A percentile compares a stretch with the other conserved stretches of the same genome.
Evolutionary conservation across 2,888 invertebrate species (phyloP).

Genomic region (Diarsia rubi): DNA sequence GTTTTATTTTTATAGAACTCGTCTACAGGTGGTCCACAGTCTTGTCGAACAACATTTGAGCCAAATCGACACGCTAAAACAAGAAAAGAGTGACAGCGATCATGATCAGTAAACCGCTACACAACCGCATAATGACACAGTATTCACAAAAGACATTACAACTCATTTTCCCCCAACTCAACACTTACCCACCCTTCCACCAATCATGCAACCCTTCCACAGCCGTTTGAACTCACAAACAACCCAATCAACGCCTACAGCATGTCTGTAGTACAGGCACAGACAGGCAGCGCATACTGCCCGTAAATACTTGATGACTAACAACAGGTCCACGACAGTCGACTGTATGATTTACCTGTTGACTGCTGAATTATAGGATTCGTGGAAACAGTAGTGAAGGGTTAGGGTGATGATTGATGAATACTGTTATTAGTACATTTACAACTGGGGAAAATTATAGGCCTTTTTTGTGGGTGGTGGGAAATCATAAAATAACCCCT

Average conservation of each 20-base stretch:
- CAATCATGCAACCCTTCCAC: constrained; percentile 2
- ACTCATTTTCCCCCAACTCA: background rate
- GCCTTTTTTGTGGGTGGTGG: too few species aligned
- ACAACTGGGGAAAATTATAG: background rate
- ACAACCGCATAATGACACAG: background rate
- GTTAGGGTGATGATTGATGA: background rate
- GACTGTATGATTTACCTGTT: constrained; percentile 46
- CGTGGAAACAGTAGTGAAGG: constrained; percentile 7
- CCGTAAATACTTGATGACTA: constrained; percentile 61
- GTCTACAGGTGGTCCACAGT: too few species aligned
- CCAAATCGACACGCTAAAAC: background rate
- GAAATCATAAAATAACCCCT: too few species aligned
- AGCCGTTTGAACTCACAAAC: constrained; percentile 6
- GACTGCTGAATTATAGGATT: constrained; percentile 25
- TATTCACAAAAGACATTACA: background rate
- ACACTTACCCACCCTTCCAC: background rate
- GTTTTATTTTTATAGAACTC: too few species aligned
- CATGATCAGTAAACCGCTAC: background rate
- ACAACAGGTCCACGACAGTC: constrained; percentile 56
- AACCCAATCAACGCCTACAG: background rate
- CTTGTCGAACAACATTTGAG: background rate
- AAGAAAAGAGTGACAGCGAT: background rate
- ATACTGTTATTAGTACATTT: background rate
- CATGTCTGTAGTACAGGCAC: background rate
- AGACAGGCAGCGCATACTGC: background rate